Base-by-base conservation (phyloP, 2,797 vertebrate genomes). In the Enteromius argenteus region DNA sequence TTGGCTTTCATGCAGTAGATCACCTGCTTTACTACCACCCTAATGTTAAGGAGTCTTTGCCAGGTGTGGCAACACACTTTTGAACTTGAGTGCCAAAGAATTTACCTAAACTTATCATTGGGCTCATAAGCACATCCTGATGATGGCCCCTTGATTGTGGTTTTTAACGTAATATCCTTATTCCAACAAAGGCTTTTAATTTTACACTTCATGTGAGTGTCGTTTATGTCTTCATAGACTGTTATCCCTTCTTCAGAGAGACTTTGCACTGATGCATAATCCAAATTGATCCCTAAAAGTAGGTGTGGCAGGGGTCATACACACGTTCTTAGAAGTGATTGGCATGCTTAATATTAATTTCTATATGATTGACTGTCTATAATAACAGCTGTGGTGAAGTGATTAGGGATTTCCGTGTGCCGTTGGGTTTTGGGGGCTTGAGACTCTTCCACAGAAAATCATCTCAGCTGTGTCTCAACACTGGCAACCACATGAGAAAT, bases 391-490 rank as follows among this genome's bases (percentile, higher is more conserved):
- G 81, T 76, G 83, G 85, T 76, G 80, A 87, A 79, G 81, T 67
- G 86, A 85, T 87, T 87, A 83, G 81, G 74, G 79, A 84, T 80
- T 66, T 85, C 21, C 58, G n/a, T 30, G 32, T 79, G 84, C 21
- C 49, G 49, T 81, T 49, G 68, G 69, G 56, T 74, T 75, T 86
- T 51, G 64, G 80, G 71, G 69, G 7, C 44, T 85, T 84, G 68
- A 84, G 78, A 83, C 80, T 46, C 85, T 87, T 85, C 35, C 32
- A 75, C 56, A 37, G 46, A 74, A 88, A 89, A 87, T 87, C 15
- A 64, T 75, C 80, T 83, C 76, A 78, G 84, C 66, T 88, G 83
- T 84, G 74, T 72, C 9, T 17, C 42, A 71, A 58, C 79, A 39
- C 76, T 11, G 9, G 35, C 66, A 77, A 30, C 66, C 32, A 44